Evolutionary conservation across 1,140 invertebrate species (phyloP).

Genomic region (Zaprionus nigranus): DNA sequence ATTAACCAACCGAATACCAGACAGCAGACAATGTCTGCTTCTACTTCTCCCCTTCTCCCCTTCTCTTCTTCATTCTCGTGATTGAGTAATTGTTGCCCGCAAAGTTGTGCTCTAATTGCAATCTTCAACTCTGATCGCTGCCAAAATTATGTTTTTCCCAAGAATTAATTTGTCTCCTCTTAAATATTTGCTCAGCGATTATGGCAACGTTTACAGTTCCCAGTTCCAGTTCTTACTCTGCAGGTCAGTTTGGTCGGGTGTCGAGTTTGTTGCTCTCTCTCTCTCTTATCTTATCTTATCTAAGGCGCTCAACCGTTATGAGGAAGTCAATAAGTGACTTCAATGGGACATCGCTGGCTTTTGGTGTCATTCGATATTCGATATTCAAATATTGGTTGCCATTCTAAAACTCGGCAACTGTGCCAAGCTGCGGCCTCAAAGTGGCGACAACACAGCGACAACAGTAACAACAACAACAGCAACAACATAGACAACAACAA

Average conservation of each 20-base stretch:
- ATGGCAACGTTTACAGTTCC: constrained; percentile 29
- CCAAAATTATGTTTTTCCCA: constrained; percentile 64
- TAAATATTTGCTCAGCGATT: constrained; percentile 31
- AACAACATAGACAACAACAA: background rate
- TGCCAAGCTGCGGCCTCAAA: constrained; percentile 52
- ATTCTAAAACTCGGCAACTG: constrained; percentile 60
- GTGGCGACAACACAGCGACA: constrained; percentile 40
- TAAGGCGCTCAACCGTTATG: constrained; percentile 45
- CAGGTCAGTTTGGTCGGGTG: constrained; percentile 31
- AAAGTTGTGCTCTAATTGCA: constrained; percentile 68
- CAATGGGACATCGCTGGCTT: constrained; percentile 48
- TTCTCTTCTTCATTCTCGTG: constrained; percentile 24
- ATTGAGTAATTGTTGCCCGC: constrained; percentile 63
- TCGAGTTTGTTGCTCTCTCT: constrained; percentile 66
- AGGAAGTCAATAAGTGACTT: constrained; percentile 58
- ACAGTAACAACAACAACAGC: constrained; percentile 10
- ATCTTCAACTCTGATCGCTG: constrained; percentile 56
- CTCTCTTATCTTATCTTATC: constrained; percentile 47
- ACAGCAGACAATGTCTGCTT: constrained; percentile 11
- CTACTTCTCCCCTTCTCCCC: background rate
- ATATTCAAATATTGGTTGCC: constrained; percentile 73
- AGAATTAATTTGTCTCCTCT: constrained; percentile 48
- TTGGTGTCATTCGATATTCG: constrained; percentile 61
- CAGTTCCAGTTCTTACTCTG: background rate
- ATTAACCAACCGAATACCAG: constrained; percentile 46